A percentile compares a stretch with the other conserved stretches of the same genome.
These are phyloP conservation scores for Tribolium freemani DNA, from an alignment of 2,888 invertebrate genomes.

Conservation along the genomic window DNA sequence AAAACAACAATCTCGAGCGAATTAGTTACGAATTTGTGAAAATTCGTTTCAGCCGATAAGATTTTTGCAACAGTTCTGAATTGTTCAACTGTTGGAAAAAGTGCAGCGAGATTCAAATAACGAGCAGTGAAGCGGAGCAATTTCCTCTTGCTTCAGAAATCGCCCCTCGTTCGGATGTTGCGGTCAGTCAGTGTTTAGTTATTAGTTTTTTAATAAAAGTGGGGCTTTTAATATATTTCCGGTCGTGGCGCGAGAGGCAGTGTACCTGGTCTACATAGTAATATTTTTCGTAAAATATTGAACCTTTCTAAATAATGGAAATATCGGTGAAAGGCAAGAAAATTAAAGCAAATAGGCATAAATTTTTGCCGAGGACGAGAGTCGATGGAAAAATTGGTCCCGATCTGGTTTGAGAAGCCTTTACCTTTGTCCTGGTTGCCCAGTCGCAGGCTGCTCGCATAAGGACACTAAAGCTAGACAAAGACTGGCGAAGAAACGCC, in stretches of 20 bases:
- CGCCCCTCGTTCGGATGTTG: slow-evolving; percentile 19
- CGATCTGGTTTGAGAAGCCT: background rate
- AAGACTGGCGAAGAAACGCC: slow-evolving; percentile 4
- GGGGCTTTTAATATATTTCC: background rate
- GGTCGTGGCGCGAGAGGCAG: background rate
- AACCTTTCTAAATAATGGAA: slow-evolving; percentile 31
- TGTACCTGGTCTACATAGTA: background rate
- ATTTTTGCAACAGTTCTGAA: slow-evolving; percentile 26
- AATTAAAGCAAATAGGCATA: slow-evolving; percentile 1
- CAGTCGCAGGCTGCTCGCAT: background rate
- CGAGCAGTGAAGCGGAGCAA: slow-evolving; percentile 10
- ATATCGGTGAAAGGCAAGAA: slow-evolving; percentile 6
- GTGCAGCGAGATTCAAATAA: slow-evolving; percentile 9
- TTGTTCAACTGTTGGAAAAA: slow-evolving; percentile 20
- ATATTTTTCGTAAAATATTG: background rate
- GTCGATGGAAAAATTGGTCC: background rate
- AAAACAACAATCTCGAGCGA: slow-evolving; percentile 1
- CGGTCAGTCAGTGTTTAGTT: slow-evolving; percentile 13
- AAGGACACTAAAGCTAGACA: background rate
- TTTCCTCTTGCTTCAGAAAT: slow-evolving; percentile 21
- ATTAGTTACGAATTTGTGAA: slow-evolving; percentile 22
- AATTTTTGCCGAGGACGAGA: slow-evolving; percentile 8
- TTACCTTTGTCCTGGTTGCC: slow-evolving; percentile 13
- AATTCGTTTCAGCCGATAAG: slow-evolving; percentile 15
- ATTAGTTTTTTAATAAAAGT: slow-evolving; percentile 12